phyloP scores from a whole-genome alignment of 2,113 vertebrate genomes.

The Connochaetes taurinus region DNA sequence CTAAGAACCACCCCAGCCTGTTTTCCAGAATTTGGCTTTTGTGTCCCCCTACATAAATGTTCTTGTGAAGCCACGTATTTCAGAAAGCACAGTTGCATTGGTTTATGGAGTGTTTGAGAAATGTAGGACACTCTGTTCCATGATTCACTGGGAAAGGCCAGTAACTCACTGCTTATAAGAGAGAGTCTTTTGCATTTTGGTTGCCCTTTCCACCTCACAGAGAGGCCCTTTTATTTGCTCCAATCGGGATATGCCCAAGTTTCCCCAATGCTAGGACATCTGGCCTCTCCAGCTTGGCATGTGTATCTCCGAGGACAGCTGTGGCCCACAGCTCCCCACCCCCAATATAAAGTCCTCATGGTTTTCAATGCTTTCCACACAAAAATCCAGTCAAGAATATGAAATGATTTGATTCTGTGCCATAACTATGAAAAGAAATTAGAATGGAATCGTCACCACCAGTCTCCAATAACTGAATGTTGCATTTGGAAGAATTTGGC shows the following conservation, averaged over 20 bases:
- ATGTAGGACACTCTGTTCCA: not conserved
- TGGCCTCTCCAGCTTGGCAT: not conserved
- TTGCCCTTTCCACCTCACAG: not conserved
- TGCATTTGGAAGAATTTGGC: not conserved
- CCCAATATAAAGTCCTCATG: not conserved
- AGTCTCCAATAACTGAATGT: not conserved
- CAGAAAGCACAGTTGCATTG: not conserved
- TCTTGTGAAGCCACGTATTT: not conserved
- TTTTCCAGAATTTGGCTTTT: not conserved
- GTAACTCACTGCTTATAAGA: not conserved
- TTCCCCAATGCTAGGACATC: not conserved
- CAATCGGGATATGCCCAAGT: not conserved
- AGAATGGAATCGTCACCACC: not conserved
- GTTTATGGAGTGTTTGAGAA: not conserved
- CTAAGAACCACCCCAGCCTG: not conserved
- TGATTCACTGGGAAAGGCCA: not conserved
- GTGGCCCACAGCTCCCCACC: not conserved
- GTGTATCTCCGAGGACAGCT: not conserved
- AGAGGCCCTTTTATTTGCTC: not conserved
- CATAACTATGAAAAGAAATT: not conserved
- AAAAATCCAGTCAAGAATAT: not conserved
- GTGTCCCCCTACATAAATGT: not conserved
- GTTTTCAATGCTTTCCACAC: not conserved
- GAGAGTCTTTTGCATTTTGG: not conserved
- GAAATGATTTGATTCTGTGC: not conserved